Base-by-base conservation (phyloP, 92 coral and sea anemone genomes). In the Desmophyllum pertusum region DNA sequence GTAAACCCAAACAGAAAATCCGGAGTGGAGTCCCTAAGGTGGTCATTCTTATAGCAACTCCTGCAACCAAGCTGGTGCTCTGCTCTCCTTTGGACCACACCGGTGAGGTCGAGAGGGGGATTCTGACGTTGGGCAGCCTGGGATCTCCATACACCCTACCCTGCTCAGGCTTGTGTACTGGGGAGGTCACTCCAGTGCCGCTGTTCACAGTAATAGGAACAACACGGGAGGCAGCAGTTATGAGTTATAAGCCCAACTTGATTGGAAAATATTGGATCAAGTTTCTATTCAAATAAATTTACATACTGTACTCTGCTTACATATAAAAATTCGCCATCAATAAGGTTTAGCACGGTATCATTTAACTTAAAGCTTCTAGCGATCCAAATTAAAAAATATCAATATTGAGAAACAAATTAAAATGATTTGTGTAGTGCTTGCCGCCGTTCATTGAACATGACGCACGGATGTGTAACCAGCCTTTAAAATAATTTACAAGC, bases 141-240 rank as follows among this genome's bases (percentile, higher is more conserved):
- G 43, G 63, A 63, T 53, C 89, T 68, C 85, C 69, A 66, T 62
- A 65, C n/a, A 19, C 51, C n/a, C n/a, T 40, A 77, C 85, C 89
- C 77, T n/a, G n/a, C n/a, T n/a, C n/a, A 48, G 77, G 62, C 85
- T 55, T 38, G 85, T 78, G 52, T 50, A 86, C 89, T 83, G 85
- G 85, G 79, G 85, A 85, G 73, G 42, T 31, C 48, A 73, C 42
- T 52, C 13, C 78, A 64, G 73, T 38, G 0, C 73, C 73, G 23
- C 73, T 68, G 66, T n/a, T 61, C 66, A 61, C 66, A 61, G 66
- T 23, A 9, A 10, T 23, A 61, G 66, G 5, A 61, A 30, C 41
- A 68, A 61, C 25, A 29, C 17, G 68, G 68, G 29, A 61, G 33
- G 68, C 33, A 21, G 68, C 17, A 29, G 25, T 61, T 61, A 61